Evolutionary conservation across 2,113 vertebrate genomes (phyloP), one percentile per base, ranked within the genome.

Genomic region (Pteronura brasiliensis): DNA sequence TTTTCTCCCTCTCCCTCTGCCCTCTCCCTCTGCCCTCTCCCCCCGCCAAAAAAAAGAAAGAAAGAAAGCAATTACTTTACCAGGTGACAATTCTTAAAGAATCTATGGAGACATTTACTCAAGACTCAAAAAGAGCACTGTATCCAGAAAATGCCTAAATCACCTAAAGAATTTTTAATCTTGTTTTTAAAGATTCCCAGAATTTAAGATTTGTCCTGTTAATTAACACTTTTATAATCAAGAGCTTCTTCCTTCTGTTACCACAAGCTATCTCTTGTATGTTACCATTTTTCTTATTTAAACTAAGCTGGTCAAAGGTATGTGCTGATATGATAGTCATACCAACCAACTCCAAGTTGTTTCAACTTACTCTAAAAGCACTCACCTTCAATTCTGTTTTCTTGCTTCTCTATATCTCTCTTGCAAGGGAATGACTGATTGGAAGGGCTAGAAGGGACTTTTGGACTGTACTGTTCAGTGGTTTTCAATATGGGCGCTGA

Each of bases 181-280:
- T 91, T 81, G 59, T 31, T 92, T 95, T 72, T 83, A 77, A 85
- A 91, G 61, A 88, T 81, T 65, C 81, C n/a, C 27, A 90, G n/a
- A 10, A 20, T 49, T 93, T 57, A 77, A 84, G 39, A 85, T 52
- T n/a, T 57, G 7, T 72, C 77, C 91, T 82, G 4, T 76, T 85
- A 42, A 93, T 86, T 72, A 92, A 72, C 52, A 87, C 7, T 72
- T 90, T 23, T n/a, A n/a, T 94, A 44, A 67, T 63, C 5, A 63
- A 52, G 86, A 63, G 27, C 27, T 36, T 90, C 57, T 77, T 80
- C 49, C 29, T 90, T 87, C n/a, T 94, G 15, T 84, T 59, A 81
- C 87, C 3, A 80, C 20, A 76, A 3, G 4, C 88, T 80, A 79
- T 44, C n/a, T 23, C 49, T 87, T 59, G 10, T 71, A 55, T 55